Percentiles rank a stretch among this genome's conserved stretches.
Conservation (phyloP, 2,797 vertebrate genomes). For the Thripadectes ignobilis region DNA sequence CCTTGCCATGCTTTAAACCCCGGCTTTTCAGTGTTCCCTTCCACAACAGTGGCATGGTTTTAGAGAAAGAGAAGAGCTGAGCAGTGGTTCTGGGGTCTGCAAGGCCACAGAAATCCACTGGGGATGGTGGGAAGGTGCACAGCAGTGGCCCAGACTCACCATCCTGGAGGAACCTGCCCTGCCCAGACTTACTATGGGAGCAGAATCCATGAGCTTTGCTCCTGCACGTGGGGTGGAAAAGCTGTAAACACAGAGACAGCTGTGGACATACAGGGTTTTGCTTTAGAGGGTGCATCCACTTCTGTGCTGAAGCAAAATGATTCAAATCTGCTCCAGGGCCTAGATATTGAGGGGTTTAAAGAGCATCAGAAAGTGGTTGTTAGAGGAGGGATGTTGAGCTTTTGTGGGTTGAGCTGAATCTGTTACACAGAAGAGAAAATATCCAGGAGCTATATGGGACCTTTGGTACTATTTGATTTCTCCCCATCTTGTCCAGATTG, state of each 20-base stretch:
- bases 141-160: neutral
- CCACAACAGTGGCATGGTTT: neutral
- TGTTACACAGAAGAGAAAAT: neutral
- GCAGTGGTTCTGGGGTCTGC: neutral
- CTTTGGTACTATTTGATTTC: neutral
- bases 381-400: neutral
- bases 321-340: neutral
- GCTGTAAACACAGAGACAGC: neutral
- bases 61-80: neutral
- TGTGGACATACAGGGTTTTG: neutral
- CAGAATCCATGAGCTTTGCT: neutral
- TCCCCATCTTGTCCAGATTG: neutral
- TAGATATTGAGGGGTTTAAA: neutral
- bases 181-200: accelerated
- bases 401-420: neutral
- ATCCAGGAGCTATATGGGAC: neutral
- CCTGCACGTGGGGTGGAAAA: neutral
- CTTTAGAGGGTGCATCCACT: neutral
- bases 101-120: neutral
- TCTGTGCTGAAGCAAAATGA: neutral
- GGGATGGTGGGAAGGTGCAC: neutral
- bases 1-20: neutral
- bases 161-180: neutral
- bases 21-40: neutral
- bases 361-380: neutral